Evolutionary conservation across 1,140 invertebrate genomes (phyloP).

Genomic region (Atopsyche davidsoni): DNA sequence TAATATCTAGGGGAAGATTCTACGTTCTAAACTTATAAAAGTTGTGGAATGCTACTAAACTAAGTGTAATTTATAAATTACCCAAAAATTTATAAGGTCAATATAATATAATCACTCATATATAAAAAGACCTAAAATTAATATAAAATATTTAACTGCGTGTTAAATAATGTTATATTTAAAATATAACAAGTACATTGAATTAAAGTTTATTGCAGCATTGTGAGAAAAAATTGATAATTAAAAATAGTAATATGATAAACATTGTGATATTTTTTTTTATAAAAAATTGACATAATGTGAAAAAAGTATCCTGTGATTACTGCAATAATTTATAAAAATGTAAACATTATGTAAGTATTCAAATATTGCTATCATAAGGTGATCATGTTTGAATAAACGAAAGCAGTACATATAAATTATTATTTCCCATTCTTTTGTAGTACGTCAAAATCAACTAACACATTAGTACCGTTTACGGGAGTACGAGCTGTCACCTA

Average conservation of each 20-base stretch:
- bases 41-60: conserved; percentile 1
- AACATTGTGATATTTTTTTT: too few species aligned
- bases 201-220: not conserved
- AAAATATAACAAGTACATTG: not conserved
- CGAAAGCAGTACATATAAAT: not conserved
- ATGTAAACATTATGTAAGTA: not conserved
- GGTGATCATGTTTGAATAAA: not conserved
- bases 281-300: not conserved
- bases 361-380: not conserved
- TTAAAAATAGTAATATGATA: too few species aligned
- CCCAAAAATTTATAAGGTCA: too few species aligned
- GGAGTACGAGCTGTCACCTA: too few species aligned
- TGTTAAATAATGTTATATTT: not conserved
- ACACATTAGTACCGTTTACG: too few species aligned
- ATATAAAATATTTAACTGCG: not conserved
- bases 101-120: not conserved
- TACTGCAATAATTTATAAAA: not conserved
- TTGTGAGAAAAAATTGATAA: not conserved
- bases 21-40: not conserved
- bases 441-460: too few species aligned
- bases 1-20: not conserved
- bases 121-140: not conserved
- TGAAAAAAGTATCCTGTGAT: not conserved
- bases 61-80: not conserved
- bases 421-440: too few species aligned